Conservation (phyloP, 2,797 vertebrate species). For the Sardinella longiceps region DNA sequence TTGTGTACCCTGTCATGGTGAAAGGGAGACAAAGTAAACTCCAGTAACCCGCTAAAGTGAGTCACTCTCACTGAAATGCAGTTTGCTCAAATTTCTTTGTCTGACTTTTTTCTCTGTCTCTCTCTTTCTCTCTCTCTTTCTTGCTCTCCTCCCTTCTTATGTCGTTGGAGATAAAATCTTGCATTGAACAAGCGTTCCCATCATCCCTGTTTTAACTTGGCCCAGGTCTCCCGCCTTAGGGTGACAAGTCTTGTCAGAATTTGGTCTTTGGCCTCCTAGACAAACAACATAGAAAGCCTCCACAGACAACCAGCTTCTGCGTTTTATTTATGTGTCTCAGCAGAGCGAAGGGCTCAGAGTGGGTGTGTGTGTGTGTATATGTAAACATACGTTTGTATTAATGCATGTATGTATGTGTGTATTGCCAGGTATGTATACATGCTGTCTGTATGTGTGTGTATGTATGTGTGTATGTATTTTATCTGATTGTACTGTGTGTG, state of each 20-base stretch:
- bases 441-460: not conserved
- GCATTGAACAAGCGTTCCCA: conserved; percentile 29
- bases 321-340: conserved; percentile 39
- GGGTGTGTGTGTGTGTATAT: conserved; percentile 19
- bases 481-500: not conserved
- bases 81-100: conserved; percentile 51
- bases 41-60: conserved; percentile 52
- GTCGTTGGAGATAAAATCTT: conserved; percentile 36
- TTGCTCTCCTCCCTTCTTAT: conserved; percentile 4
- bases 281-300: conserved; percentile 13
- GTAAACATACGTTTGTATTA: not conserved
- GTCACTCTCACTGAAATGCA: conserved; percentile 65
- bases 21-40: conserved; percentile 65
- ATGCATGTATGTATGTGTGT: not conserved
- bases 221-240: conserved; percentile 6
- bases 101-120: conserved; percentile 20
- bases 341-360: conserved; percentile 9
- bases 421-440: not conserved
- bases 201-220: conserved; percentile 41
- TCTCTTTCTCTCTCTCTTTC: conserved; percentile 10
- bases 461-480: not conserved
- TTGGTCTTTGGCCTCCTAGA: conserved; percentile 19
- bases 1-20: conserved; percentile 59
- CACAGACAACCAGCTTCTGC: not conserved
- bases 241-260: conserved; percentile 36